Conservation (phyloP, 2,113 vertebrate genomes). For the Crotalus tigris region DNA sequence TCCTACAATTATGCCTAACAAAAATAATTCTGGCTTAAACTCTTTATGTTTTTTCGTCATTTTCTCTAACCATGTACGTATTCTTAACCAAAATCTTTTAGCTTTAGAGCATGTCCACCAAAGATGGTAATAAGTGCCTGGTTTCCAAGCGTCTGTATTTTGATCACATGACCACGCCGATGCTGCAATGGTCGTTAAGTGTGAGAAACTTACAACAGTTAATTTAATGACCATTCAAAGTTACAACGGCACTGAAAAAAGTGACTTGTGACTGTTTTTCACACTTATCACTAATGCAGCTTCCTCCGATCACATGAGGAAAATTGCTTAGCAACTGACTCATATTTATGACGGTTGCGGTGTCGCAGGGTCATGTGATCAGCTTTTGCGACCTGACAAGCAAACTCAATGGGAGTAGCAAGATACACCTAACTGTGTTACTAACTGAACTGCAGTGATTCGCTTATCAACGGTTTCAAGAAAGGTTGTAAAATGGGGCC, state of each 20-base stretch:
- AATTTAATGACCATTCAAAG: background rate
- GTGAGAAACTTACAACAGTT: background rate
- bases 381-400: background rate
- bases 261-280: background rate
- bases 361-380: background rate
- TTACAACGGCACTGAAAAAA: background rate
- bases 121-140: too few species aligned
- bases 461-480: background rate
- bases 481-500: background rate
- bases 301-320: background rate
- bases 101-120: too few species aligned
- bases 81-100: too few species aligned
- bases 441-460: background rate
- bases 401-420: too few species aligned
- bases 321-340: background rate
- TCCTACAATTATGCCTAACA: too few species aligned
- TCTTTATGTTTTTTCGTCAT: too few species aligned
- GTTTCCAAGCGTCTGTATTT: background rate
- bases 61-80: too few species aligned
- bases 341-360: background rate
- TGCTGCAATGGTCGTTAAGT: background rate
- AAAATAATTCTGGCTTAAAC: too few species aligned
- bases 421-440: background rate
- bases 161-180: background rate
- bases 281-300: background rate